phyloP scores from a whole-genome alignment of 2,888 invertebrate species.

The Bembecia ichneumoniformis region DNA sequence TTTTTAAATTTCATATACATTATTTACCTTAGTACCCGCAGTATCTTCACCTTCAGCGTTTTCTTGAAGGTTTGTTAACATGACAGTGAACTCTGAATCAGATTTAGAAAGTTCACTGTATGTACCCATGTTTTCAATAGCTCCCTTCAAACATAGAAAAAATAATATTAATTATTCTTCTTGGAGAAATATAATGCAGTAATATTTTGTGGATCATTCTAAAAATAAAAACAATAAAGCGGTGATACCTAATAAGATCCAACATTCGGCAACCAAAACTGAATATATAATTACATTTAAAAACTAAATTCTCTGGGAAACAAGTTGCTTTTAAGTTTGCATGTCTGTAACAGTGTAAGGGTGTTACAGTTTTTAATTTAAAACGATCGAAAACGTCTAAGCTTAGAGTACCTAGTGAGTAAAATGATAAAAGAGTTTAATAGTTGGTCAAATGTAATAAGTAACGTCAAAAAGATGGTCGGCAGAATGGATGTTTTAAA shows the following conservation, averaged over 20 bases:
- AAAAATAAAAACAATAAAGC: background rate
- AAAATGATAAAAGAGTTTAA: too few species aligned
- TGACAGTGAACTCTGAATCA: slow-evolving; percentile 61
- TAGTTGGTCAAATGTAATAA: too few species aligned
- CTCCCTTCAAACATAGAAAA: slow-evolving; percentile 46
- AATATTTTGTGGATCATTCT: background rate
- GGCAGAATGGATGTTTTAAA: too few species aligned
- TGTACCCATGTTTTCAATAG: slow-evolving; percentile 72
- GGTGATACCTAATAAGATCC: background rate
- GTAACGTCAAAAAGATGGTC: too few species aligned
- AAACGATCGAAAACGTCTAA: too few species aligned
- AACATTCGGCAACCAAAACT: too few species aligned
- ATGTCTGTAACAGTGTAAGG: background rate
- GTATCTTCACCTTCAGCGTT: slow-evolving; percentile 21
- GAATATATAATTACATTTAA: too few species aligned
- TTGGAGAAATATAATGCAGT: too few species aligned
- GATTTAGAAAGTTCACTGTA: slow-evolving; percentile 69
- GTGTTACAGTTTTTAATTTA: too few species aligned
- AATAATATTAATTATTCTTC: background rate
- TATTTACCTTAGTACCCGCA: background rate
- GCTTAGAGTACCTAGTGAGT: too few species aligned
- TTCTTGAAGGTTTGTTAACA: slow-evolving; percentile 39
- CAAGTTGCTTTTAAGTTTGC: too few species aligned
- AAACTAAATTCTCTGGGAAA: too few species aligned
- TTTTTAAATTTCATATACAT: background rate